Percentiles rank a stretch among this genome's conserved stretches.
Evolutionary conservation across 2,888 invertebrate genomes (phyloP).

Genomic region (Lasioglossum vierecki): DNA sequence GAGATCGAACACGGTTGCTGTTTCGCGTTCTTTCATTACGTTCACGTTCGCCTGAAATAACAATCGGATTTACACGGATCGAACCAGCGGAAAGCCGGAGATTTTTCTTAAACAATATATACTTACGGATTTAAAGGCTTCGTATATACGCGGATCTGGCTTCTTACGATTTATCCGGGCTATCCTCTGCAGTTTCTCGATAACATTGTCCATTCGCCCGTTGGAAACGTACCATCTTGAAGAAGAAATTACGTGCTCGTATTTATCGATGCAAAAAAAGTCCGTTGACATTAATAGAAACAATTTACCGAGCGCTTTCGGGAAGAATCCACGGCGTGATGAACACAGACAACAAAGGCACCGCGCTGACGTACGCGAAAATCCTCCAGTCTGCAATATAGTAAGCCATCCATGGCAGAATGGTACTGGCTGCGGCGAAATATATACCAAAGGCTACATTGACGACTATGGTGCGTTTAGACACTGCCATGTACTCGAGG

Average conservation of each 20-base stretch:
- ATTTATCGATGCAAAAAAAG: too few species aligned
- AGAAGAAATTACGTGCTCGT: neutral
- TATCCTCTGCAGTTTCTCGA: constrained; percentile 84
- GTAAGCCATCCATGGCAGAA: constrained; percentile 85
- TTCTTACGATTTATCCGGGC: constrained; percentile 84
- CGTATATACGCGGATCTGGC: constrained; percentile 83
- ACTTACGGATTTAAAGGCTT: constrained; percentile 82
- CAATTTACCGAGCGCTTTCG: constrained; percentile 84
- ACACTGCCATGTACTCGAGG: constrained; percentile 85
- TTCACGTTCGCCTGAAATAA: constrained; percentile 79
- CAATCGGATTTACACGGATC: neutral
- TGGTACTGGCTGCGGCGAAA: constrained; percentile 84
- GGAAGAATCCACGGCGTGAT: constrained; percentile 84
- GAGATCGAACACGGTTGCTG: constrained; percentile 83
- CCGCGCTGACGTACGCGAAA: constrained; percentile 83
- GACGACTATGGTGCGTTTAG: constrained; percentile 85
- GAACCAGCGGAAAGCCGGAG: neutral
- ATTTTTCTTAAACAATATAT: constrained; percentile 9
- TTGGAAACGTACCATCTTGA: constrained; percentile 85
- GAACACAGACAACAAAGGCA: constrained; percentile 83
- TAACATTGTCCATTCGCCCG: constrained; percentile 84
- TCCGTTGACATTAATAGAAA: neutral
- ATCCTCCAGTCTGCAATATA: constrained; percentile 84
- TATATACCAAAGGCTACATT: constrained; percentile 85
- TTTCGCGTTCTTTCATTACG: constrained; percentile 75